Percentiles rank a stretch among this genome's conserved stretches.
These are phyloP conservation scores for Myotis brandtii DNA, from an alignment of 2,113 vertebrate genomes.

Conservation along the genomic window DNA sequence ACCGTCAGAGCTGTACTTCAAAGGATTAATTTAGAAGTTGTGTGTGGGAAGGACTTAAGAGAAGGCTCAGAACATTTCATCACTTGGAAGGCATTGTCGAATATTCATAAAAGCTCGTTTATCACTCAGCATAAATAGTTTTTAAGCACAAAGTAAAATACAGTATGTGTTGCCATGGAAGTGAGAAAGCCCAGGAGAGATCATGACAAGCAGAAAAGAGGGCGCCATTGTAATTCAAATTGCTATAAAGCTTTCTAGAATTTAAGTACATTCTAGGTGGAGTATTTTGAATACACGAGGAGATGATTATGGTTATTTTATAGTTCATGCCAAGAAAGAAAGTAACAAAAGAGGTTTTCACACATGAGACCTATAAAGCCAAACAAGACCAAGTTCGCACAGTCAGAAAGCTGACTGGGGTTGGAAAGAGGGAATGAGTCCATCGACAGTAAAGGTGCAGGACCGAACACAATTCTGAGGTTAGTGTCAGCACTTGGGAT, in stretches of 20 bases:
- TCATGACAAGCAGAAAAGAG: conserved; percentile 67
- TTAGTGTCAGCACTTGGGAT: fast-evolving
- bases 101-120: conserved; percentile 67
- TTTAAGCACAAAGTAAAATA: conserved; percentile 72
- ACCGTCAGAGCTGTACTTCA: not conserved
- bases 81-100: conserved; percentile 57
- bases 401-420: not conserved
- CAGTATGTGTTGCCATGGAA: conserved; percentile 80
- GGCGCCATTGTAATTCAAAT: conserved; percentile 76
- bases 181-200: conserved; percentile 56
- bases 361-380: conserved; percentile 28
- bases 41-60: conserved; percentile 67
- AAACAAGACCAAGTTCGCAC: conserved; percentile 49
- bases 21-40: conserved; percentile 62
- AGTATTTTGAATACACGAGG: conserved; percentile 65
- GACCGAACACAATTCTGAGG: fast-evolving
- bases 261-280: conserved; percentile 64
- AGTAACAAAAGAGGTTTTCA: conserved; percentile 24
- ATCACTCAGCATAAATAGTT: conserved; percentile 69
- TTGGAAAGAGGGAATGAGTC: not conserved
- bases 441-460: not conserved
- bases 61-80: conserved; percentile 57
- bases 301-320: conserved; percentile 61
- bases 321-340: conserved; percentile 23
- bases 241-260: conserved; percentile 62